Evolutionary conservation across 1,140 invertebrate genomes (phyloP), one percentile per base, ranked within the genome.

Genomic region (Leptinotarsa defecta): DNA sequence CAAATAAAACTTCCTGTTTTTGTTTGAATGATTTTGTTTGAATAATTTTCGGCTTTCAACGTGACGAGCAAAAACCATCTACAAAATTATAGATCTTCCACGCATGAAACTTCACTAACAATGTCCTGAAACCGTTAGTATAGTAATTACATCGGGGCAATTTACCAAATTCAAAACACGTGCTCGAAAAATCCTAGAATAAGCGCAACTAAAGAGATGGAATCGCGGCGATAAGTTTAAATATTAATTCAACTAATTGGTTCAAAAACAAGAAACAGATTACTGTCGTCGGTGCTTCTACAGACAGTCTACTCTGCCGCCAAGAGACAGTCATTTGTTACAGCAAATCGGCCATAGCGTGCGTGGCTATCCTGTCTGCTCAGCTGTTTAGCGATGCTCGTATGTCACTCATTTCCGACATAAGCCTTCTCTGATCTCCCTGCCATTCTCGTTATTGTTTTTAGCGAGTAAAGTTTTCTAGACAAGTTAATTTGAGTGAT

Each of bases 321-420:
- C 79, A 80, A 82, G 80, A 83, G 82, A 84, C 82, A 79, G 78
- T 82, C 83, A 83, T 85, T 85, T 84, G 83, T 85, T 82, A 85
- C 74, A 79, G 78, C 83, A 85, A 85, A 85, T 85, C 84, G 84
- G 84, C 81, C 84, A 83, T 83, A 77, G 81, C 83, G 80, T 81
- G 82, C 78, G 78, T 80, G 80, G 83, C 80, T 81, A 83, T 83
- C 80, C 80, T 81, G 83, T 84, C 82, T 83, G 82, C 81, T 85
- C 84, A 85, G 84, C 84, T 85, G 84, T 85, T 85, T 85, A 85
- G 83, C 80, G 82, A 84, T 82, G 82, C 83, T 84, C 83, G 81
- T 85, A 85, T 85, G 84, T 85, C 84, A 85, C 82, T 85, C 84
- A 84, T 83, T 84, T 85, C 83, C 84, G 84, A 85, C 83, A 77